These are phyloP conservation scores for Lophius americanus DNA, from an alignment of 2,797 vertebrate species.

Conservation along the genomic window DNA sequence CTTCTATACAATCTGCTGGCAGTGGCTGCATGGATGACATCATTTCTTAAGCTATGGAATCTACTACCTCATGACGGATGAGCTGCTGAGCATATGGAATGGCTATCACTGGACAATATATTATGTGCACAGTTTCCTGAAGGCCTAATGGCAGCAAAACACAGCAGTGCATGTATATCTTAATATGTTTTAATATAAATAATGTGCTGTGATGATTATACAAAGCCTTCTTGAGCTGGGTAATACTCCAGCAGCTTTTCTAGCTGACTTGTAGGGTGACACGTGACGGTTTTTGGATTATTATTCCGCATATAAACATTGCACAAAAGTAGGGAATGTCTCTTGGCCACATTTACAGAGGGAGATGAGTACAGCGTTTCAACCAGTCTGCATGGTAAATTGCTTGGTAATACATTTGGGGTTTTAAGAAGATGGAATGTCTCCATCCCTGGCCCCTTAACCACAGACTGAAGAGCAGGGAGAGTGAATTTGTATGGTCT, in stretches of 20 bases:
- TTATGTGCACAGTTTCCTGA: conserved; percentile 20
- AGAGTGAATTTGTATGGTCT: conserved; percentile 11
- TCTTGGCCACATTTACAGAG: conserved; percentile 27
- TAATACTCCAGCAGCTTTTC: background rate
- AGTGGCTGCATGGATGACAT: conserved; percentile 9
- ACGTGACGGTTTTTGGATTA: conserved; percentile 26
- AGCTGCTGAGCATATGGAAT: conserved; percentile 48
- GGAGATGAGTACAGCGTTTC: conserved; percentile 30
- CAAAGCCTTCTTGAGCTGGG: too few species aligned
- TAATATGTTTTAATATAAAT: conserved; percentile 41
- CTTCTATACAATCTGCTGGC: conserved; percentile 19
- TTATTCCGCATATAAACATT: conserved; percentile 22
- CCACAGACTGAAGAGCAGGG: conserved; percentile 11
- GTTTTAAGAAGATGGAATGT: conserved; percentile 43
- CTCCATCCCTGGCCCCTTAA: conserved; percentile 29
- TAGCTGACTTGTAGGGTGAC: conserved; percentile 10
- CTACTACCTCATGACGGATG: conserved; percentile 38
- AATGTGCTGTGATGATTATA: conserved; percentile 20
- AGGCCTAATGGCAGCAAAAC: conserved; percentile 25
- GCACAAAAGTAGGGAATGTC: conserved; percentile 19
- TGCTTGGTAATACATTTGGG: conserved; percentile 64
- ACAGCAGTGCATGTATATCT: conserved; percentile 34
- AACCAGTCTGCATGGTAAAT: conserved; percentile 54
- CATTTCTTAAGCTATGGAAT: conserved; percentile 10
- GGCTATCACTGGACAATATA: conserved; percentile 36